These are phyloP conservation scores for Hypotaenidia okinawae DNA, from an alignment of 2,797 vertebrate genomes.

Conservation along the genomic window DNA sequence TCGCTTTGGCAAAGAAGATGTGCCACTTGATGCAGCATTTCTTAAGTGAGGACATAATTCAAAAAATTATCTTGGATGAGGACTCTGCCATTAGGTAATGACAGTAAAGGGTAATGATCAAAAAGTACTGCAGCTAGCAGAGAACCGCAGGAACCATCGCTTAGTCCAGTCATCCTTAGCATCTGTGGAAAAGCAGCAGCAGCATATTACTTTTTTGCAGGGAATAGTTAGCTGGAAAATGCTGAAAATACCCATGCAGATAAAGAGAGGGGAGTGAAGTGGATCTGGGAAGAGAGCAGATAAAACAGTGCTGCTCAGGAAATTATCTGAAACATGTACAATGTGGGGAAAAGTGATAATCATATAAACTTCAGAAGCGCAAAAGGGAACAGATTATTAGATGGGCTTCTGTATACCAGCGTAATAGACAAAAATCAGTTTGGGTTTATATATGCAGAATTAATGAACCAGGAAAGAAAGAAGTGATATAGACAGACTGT, in stretches of 20 bases:
- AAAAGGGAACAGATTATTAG: not conserved
- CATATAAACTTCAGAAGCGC: not conserved
- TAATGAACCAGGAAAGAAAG: not conserved
- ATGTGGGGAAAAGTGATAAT: not conserved
- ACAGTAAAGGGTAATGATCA: not conserved
- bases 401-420: not conserved
- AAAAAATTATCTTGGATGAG: not conserved
- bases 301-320: conserved; percentile 11
- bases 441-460: not conserved
- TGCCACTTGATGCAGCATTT: not conserved
- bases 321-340: conserved; percentile 29
- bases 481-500: not conserved
- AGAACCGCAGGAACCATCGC: not conserved
- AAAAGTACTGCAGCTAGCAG: not conserved
- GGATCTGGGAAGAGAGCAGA: not conserved
- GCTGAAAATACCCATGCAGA: not conserved
- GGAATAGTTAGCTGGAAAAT: not conserved
- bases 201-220: conserved; percentile 5
- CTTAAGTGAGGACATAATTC: not conserved
- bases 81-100: not conserved
- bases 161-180: conserved; percentile 20
- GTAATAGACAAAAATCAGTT: not conserved
- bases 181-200: not conserved
- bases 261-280: not conserved
- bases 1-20: not conserved